Evolutionary conservation across 2,797 vertebrate genomes (phyloP), one percentile per base, ranked within the genome.

Genomic region (Ispidina lecontei): DNA sequence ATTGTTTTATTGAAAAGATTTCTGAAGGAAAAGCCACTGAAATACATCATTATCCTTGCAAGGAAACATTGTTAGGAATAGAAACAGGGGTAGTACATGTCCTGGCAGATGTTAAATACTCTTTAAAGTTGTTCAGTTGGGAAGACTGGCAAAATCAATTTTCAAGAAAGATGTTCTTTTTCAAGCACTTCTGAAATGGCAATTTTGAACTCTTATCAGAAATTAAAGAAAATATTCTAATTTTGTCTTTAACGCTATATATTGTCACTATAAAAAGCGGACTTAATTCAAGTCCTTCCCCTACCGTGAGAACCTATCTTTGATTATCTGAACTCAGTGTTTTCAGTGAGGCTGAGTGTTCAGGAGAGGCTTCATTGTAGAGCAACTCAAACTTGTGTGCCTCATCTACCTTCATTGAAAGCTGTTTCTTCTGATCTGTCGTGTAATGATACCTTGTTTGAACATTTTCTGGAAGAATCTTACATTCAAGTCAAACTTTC

Each of bases 171-270:
- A 67, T 39, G 31, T 86, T 90, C 80, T 92, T 92, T 91, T 92
- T 90, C 79, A 92, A 94, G 92, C 31, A 43, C 81, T 93, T 93
- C 28, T 79, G 83, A 96, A 96, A 91, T 33, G 87, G 52, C 41
- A 76, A 41, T 93, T 93, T 95, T 92, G 89, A 96, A 95, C 58
- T 93, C n/a, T 71, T 37, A 82, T 73, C 81, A 88, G 85, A 93
- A 91, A 96, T 54, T 76, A 82, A 91, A 93, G 37, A 93, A 80
- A 94, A 92, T 26, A 64, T 93, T 91, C 60, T 91, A 76, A 74
- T 94, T 95, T 92, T 64, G 33, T 94, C 84, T 95, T 72, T 71
- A 12, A 35, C 68, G 58, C 52, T 83, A 31, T 65, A 55, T 58
- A 25, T 31, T 85, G 73, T 43, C 91, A 73, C 92, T 37, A 67